A percentile compares a stretch with the other conserved stretches of the same genome.
phyloP scores from a whole-genome alignment of 2,888 invertebrate species.

The Petrolisthes manimaculis region DNA sequence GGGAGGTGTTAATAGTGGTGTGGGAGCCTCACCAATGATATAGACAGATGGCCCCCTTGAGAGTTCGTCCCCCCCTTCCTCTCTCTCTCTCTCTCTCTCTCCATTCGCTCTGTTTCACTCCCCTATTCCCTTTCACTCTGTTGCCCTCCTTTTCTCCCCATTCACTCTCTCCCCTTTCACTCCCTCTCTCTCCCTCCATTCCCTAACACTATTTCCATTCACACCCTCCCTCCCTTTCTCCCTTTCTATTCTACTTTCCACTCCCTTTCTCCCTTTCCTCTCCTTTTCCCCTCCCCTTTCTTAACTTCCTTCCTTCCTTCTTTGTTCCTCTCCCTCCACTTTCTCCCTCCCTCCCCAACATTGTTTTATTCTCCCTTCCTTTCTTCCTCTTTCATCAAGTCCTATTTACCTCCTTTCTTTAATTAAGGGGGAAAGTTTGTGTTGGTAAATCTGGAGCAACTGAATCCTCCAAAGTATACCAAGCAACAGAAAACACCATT shows the following conservation, averaged over 20 bases:
- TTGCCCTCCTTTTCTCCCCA: no score
- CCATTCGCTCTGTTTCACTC: not conserved
- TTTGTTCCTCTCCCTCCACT: not conserved
- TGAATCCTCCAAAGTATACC: no score
- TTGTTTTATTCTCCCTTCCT: not conserved
- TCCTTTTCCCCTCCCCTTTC: not conserved
- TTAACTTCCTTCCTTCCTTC: not conserved
- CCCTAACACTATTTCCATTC: not conserved
- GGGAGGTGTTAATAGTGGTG: no score
- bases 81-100: conserved; percentile 13
- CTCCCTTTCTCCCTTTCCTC: not conserved
- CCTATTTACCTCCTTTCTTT: not conserved
- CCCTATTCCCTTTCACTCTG: no score
- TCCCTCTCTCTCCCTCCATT: not conserved
- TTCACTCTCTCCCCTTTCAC: not conserved
- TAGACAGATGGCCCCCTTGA: no score
- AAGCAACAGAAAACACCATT: no score
- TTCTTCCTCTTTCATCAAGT: not conserved
- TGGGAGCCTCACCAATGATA: no score
- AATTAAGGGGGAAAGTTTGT: no score
- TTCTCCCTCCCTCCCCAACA: not conserved
- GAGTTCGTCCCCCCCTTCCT: no score
- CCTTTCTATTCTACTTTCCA: not conserved
- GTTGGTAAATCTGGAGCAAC: no score
- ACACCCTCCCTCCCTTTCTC: not conserved